Conservation (phyloP, 2,797 vertebrate genomes). For the Sebastes cheni region DNA sequence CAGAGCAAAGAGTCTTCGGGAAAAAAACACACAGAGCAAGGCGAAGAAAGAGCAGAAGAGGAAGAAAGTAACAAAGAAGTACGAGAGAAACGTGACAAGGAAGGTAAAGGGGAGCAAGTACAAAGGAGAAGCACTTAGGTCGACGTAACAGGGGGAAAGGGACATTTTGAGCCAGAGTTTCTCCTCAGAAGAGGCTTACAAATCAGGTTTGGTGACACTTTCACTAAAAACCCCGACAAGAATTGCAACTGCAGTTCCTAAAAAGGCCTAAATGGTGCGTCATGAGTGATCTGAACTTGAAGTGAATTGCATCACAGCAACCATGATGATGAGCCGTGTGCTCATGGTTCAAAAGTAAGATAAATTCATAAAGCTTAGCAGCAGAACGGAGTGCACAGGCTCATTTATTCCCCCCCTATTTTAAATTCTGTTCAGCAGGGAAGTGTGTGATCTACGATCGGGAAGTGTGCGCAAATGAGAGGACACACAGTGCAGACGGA, state of each 20-base stretch:
- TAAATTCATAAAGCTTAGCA: background rate
- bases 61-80: background rate
- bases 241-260: background rate
- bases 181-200: background rate
- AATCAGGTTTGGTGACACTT: background rate
- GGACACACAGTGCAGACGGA: background rate
- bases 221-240: background rate
- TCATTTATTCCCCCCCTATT: conserved; percentile 5
- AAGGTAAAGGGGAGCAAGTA: background rate
- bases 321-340: background rate
- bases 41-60: background rate
- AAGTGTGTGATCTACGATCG: background rate
- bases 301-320: background rate
- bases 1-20: background rate
- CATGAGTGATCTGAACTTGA: background rate
- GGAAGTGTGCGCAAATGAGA: background rate
- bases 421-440: background rate
- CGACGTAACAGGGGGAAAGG: background rate
- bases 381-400: background rate
- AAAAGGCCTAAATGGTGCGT: background rate
- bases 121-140: background rate
- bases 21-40: background rate
- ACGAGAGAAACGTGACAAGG: background rate
- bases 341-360: background rate
- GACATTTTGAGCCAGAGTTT: conserved; percentile 17